Evolutionary conservation across 2,888 invertebrate species (phyloP), one percentile per base, ranked within the genome.

Genomic region (Zootermopsis nevadensis): DNA sequence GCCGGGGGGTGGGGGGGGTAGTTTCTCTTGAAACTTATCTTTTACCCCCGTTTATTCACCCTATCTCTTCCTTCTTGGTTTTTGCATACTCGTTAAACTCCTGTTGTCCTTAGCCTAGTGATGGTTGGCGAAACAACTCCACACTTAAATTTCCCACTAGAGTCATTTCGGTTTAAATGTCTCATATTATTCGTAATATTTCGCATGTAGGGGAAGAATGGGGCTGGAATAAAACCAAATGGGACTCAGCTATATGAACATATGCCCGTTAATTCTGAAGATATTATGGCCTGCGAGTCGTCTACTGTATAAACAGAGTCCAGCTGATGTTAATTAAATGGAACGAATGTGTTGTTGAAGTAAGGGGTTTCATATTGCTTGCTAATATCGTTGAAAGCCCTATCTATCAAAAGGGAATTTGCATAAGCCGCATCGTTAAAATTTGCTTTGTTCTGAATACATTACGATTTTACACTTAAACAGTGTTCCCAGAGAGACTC

Each of bases 91-190:
- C 30, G 69, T n/a, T 69, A 72, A 35, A 35, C 35, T 35, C 22
- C 35, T 22, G 22, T 15, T 72, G 72, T 72, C 72, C 38, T 72
- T 33, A 4, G 33, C 35, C 31, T 35, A 8, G 19, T 69, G 35
- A 35, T 35, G 35, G n/a, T n/a, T n/a, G n/a, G n/a, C n/a, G n/a
- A n/a, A n/a, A n/a, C 2, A 22, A 24, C 55, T 55, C 55, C 22
- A 33, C 33, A 60, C 24, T 60, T 31, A 79, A 79, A 79, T 79
- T 79, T 79, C 79, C 79, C 79, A 60, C 79, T 60, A 79, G 79
- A 79, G 79, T 79, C 55, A 79, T 79, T 79, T 33, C 33, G 79
- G 79, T 79, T 79, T 79, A 79, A 79, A 55, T 79, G 79, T 79
- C 79, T 60, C 60, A 79, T 60, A 79, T 55, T 79, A 79, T 60